These are phyloP conservation scores for Plumapathes pennacea DNA, from an alignment of 92 coral and sea anemone species.

Conservation along the genomic window DNA sequence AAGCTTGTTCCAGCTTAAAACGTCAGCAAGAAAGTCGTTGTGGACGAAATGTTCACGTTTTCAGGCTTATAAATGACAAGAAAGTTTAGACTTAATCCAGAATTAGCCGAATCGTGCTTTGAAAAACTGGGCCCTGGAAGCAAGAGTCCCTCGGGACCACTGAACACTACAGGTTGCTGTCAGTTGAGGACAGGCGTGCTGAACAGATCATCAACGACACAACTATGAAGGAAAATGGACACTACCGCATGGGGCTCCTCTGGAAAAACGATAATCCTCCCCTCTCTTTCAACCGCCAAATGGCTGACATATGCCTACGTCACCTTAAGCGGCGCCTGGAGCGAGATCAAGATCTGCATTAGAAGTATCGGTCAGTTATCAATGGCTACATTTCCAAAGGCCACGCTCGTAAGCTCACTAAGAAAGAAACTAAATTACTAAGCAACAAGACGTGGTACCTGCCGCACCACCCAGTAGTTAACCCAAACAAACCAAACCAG, in stretches of 20 bases:
- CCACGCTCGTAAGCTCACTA: constrained; percentile 35
- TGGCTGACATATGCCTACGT: constrained; percentile 42
- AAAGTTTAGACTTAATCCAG: no score
- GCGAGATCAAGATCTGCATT: constrained; percentile 37
- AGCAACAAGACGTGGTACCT: constrained; percentile 52
- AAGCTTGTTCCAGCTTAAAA: no score
- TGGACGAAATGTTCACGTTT: no score
- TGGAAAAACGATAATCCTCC: constrained; percentile 34
- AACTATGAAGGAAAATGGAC: constrained; percentile 33
- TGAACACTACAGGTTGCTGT: constrained; percentile 4
- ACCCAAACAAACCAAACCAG: constrained; percentile 53
- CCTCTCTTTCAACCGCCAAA: constrained; percentile 35
- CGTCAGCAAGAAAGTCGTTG: no score
- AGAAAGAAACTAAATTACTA: constrained; percentile 21
- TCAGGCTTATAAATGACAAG: no score
- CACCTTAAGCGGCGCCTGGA: constrained; percentile 36
- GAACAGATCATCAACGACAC: constrained; percentile 15
- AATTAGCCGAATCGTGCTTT: no score
- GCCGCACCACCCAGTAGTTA: constrained; percentile 65
- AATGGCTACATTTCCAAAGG: constrained; percentile 37
- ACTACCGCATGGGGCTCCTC: constrained; percentile 46
- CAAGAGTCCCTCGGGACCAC: constrained; percentile 5
- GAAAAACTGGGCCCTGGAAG: constrained; percentile 19
- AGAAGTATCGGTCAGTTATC: constrained; percentile 44
- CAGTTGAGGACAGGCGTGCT: constrained; percentile 44